Evolutionary conservation across 2,113 vertebrate genomes (phyloP).

Genomic region (Ameiurus melas): DNA sequence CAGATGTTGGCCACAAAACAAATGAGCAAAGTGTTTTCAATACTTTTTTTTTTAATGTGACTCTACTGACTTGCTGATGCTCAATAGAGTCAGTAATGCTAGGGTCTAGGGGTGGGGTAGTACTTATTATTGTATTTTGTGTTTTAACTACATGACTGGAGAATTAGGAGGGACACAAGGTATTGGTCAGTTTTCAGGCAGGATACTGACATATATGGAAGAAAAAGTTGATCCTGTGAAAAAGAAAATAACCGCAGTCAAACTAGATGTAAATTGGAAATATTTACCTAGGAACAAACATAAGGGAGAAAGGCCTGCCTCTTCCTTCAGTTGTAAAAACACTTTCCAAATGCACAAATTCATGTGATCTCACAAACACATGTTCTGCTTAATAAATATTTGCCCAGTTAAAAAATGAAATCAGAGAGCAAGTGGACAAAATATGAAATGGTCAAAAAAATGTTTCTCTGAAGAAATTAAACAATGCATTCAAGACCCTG

Average conservation of each 20-base stretch:
- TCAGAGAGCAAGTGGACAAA: slow-evolving; percentile 24
- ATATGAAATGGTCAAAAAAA: slow-evolving; percentile 20
- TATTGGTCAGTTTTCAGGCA: neutral
- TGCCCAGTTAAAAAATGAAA: neutral
- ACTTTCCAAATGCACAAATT: neutral
- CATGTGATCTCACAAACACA: neutral
- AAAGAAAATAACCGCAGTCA: neutral
- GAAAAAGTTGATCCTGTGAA: neutral
- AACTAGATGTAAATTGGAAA: slow-evolving; percentile 33
- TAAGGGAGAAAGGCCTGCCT: neutral
- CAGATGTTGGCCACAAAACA: neutral
- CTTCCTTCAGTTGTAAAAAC: neutral
- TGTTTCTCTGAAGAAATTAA: slow-evolving; percentile 57
- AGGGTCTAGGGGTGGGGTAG: neutral
- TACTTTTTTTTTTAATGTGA: neutral
- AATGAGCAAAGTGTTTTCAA: neutral
- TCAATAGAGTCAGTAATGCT: slow-evolving; percentile 51
- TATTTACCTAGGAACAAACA: slow-evolving; percentile 1
- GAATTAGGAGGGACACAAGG: slow-evolving; percentile 34
- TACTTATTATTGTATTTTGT: neutral
- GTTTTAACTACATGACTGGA: slow-evolving; percentile 44
- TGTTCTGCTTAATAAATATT: neutral
- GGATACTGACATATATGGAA: slow-evolving; percentile 29
- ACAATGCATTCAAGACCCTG: slow-evolving; percentile 56
- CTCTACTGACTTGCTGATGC: neutral